Evolutionary conservation across 2,888 invertebrate species (phyloP), one percentile per base, ranked within the genome.

Genomic region (Drosophila paracracens): DNA sequence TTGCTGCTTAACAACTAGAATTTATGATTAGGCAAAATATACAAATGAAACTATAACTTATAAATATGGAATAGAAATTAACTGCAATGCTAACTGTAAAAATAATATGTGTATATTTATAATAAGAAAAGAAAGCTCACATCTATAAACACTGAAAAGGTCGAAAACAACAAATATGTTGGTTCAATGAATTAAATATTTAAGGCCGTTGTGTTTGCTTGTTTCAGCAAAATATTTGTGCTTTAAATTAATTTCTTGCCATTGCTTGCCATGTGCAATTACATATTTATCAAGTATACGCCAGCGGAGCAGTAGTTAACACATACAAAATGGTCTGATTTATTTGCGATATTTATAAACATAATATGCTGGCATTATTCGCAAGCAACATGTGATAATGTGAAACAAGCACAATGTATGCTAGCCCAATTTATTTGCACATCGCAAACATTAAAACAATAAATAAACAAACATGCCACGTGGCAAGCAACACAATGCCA

Each of bases 271-370:
- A 52, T 43, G 18, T 54, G 57, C 56, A 56, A 75, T 79, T 53
- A 67, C 27, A 65, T 50, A 84, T 84, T 69, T 57, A 87, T 83
- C 58, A 84, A 73, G 70, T 69, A 56, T 70, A 46, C 43, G 68
- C 66, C 51, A 18, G 11, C 35, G 36, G 8, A 63, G 65, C 66
- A 60, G 58, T 79, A 83, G 87, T 84, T 76, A 89, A 84, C 82
- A 83, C 84, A 88, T 84, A 89, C 21, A 21, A 21, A 87, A 81
- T 82, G 71, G 33, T 52, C 62, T 82, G 84, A 84, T 89, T 88
- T 84, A 89, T 89, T 73, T 84, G 67, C 51, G 69, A 79, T 76
- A 84, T 79, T 72, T 66, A 84, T 84, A 84, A 74, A 79, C 79
- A 84, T 81, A 77, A 78, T 85, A 71, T 77, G 71, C 81, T 57